Conservation (phyloP, 2,888 invertebrate genomes). For the Thysanoteuthis rhombus region DNA sequence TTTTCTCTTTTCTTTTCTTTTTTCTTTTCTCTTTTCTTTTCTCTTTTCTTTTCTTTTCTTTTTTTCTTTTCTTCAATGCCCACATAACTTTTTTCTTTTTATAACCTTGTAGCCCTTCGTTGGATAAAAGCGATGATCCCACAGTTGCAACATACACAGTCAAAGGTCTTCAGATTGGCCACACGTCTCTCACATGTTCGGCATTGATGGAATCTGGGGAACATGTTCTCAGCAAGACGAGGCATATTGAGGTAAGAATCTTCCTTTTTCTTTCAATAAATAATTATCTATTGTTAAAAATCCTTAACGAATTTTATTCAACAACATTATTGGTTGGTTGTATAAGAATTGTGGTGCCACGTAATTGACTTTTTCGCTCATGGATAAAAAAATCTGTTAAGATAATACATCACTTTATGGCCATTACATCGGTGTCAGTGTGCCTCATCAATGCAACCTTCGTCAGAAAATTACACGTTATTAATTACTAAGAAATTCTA, state of each 20-base stretch:
- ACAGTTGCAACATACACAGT: constrained; percentile 50
- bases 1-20: neutral
- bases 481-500: no score
- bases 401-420: no score
- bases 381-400: no score
- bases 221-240: constrained; percentile 55
- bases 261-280: neutral
- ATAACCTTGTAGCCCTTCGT: neutral
- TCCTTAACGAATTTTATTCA: no score
- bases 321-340: no score
- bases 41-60: neutral
- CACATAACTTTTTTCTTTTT: neutral
- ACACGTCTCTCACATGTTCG: constrained; percentile 60
- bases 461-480: no score
- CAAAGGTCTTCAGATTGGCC: constrained; percentile 61
- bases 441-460: no score
- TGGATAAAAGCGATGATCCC: neutral
- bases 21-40: neutral
- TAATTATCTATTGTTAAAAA: no score
- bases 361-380: no score
- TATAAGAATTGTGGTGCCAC: no score
- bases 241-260: constrained; percentile 56
- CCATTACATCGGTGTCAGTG: no score
- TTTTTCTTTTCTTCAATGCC: neutral
- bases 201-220: constrained; percentile 53